Evolutionary conservation across 2,113 vertebrate species (phyloP), one percentile per base, ranked within the genome.

Genomic region (Sciurus niger): DNA sequence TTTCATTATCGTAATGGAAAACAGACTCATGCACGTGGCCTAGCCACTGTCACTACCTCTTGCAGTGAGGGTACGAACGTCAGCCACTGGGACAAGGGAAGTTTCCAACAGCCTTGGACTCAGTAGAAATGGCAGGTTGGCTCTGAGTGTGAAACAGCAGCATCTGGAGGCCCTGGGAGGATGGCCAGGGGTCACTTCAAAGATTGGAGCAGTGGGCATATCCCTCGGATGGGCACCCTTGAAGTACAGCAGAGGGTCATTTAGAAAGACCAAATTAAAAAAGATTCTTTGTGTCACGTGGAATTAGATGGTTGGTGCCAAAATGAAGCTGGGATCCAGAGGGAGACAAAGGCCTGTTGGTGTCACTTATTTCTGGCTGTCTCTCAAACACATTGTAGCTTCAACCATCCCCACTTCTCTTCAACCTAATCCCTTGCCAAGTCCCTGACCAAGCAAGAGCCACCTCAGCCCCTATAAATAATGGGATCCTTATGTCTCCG

Each of bases 131-230:
- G 30, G 11, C 40, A 73, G 77, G 77, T 63, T 5, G 34, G 51
- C 30, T 12, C 16, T 4, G 43, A 17, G 43, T 6, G 7, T 0
- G 8, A 13, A 70, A 43, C 13, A 67, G 32, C 12, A 55, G 24
- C 1, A 28, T 34, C 18, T 43, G 40, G 51, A 11, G 18, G 37
- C 46, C 58, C 68, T 58, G 77, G 0, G 34, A 82, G 18, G 60
- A 18, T 1, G 4, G 40, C 11, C 0, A 5, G 17, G 43, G 51
- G 32, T 43, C 14, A 16, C 12, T 13, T 24, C 40, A 55, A 2
- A 8, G 4, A 18, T 18, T 34, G 25, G 10, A 24, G 22, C 34
- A 77, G 37, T 3, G 17, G 12, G 4, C 74, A 13, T 74, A 68
- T 68, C 10, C 46, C 55, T 46, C 9, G 18, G 46, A 17, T 40